Evolutionary conservation across 2,113 vertebrate species (phyloP).

Genomic region (Antennarius striatus): DNA sequence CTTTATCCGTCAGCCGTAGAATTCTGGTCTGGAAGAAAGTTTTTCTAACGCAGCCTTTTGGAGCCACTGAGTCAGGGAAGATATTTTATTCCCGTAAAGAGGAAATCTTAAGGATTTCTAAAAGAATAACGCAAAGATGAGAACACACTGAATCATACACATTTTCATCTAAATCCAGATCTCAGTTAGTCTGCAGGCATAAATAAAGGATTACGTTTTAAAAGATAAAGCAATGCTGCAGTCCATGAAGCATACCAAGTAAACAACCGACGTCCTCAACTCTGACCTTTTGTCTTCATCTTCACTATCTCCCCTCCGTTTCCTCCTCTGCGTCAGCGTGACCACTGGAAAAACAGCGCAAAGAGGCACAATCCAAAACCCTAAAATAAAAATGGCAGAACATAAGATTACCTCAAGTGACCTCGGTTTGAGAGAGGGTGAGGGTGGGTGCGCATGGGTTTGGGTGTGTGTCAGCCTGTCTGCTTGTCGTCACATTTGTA

Average conservation of each 20-base stretch:
- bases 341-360: conserved; percentile 68
- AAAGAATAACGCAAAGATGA: not conserved
- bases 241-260: conserved; percentile 7
- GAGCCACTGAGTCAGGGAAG: too few species aligned
- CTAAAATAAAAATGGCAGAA: conserved; percentile 50
- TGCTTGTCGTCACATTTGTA: conserved; percentile 7
- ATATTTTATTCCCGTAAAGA: too few species aligned
- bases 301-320: conserved; percentile 37
- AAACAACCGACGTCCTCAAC: conserved; percentile 25
- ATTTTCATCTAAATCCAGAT: too few species aligned
- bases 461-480: not conserved
- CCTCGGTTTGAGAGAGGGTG: conserved; percentile 24
- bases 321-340: conserved; percentile 53
- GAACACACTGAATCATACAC: not conserved
- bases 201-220: not conserved
- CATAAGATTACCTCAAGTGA: conserved; percentile 54
- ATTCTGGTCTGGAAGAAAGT: too few species aligned
- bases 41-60: too few species aligned
- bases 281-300: conserved; percentile 38
- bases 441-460: not conserved
- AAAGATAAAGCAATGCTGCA: not conserved
- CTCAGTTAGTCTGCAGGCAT: too few species aligned
- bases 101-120: not conserved
- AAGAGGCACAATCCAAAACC: conserved; percentile 53
- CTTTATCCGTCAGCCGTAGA: too few species aligned